Evolutionary conservation across 1,140 invertebrate genomes (phyloP).

Genomic region (Hylaeus anthracinus): DNA sequence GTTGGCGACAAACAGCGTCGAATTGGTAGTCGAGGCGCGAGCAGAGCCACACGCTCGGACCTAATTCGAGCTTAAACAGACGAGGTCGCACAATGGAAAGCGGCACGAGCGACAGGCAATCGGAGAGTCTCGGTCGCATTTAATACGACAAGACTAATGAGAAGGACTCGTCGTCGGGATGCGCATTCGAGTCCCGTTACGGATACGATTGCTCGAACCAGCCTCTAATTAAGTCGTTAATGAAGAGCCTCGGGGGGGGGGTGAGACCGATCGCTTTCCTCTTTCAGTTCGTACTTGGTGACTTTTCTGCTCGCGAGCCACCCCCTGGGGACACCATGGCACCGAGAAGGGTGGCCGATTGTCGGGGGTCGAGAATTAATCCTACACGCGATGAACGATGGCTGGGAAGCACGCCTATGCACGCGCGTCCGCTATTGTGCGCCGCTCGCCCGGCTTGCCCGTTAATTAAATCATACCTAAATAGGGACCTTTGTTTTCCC

Average conservation of each 20-base stretch:
- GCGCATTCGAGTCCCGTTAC: conserved; percentile 33
- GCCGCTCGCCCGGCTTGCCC: conserved; percentile 30
- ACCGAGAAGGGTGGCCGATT: conserved; percentile 43
- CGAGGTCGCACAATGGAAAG: background rate
- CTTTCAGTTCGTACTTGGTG: conserved; percentile 19
- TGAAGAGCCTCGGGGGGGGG: conserved; percentile 45
- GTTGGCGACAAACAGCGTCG: conserved; percentile 5
- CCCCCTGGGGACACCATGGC: conserved; percentile 14
- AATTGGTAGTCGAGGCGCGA: conserved; percentile 11
- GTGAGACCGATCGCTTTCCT: conserved; percentile 46
- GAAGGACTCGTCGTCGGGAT: conserved; percentile 29
- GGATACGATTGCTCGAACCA: conserved; percentile 36
- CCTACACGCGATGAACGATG: conserved; percentile 46
- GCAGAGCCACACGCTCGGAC: background rate
- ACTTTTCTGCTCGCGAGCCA: conserved; percentile 23
- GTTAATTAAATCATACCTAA: conserved; percentile 62
- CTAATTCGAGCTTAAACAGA: conserved; percentile 42
- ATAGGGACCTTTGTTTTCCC: conserved; percentile 55
- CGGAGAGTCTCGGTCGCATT: conserved; percentile 14
- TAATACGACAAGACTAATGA: conserved; percentile 59
- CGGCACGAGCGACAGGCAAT: conserved; percentile 11
- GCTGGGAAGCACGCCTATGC: conserved; percentile 31
- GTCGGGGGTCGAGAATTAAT: conserved; percentile 46
- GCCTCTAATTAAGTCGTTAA: conserved; percentile 61
- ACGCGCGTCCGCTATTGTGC: conserved; percentile 44